Evolutionary conservation across 37 sponge, comb jelly and placozoan genomes (phyloP).

Genomic region (Tethya wilhelma): DNA sequence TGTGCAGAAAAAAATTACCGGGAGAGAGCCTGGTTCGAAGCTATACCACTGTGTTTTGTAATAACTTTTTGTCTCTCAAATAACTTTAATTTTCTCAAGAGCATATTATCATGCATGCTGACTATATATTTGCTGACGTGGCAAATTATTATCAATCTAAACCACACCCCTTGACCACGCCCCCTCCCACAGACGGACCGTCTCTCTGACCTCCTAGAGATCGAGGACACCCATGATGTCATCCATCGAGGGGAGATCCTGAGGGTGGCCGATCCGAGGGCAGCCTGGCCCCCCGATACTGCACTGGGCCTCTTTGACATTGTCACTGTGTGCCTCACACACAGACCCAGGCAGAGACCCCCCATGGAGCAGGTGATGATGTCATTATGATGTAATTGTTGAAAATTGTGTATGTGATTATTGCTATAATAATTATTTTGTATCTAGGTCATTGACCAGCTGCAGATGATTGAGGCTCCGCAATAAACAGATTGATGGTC

Average conservation of each 20-base stretch:
- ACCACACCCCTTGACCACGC: no score
- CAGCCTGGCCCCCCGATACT: conserved; percentile 44
- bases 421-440: no score
- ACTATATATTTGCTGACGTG: neutral
- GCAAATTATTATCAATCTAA: no score
- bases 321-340: conserved; percentile 47
- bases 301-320: conserved; percentile 58
- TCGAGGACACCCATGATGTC: conserved; percentile 33
- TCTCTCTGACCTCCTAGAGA: conserved; percentile 31
- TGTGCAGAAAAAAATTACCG: no score
- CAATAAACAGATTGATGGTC: no score
- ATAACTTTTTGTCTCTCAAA: no score
- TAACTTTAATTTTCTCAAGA: no score
- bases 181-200: conserved; percentile 30
- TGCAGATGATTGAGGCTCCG: no score
- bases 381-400: neutral
- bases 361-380: conserved; percentile 59
- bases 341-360: conserved; percentile 42
- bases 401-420: neutral
- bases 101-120: neutral
- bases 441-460: no score
- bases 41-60: no score
- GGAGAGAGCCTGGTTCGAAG: no score
- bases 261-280: conserved; percentile 26
- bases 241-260: conserved; percentile 8